Percentiles rank a stretch among this genome's conserved stretches.
phyloP scores from a whole-genome alignment of 2,888 invertebrate genomes.

The Cepaea hortensis region DNA sequence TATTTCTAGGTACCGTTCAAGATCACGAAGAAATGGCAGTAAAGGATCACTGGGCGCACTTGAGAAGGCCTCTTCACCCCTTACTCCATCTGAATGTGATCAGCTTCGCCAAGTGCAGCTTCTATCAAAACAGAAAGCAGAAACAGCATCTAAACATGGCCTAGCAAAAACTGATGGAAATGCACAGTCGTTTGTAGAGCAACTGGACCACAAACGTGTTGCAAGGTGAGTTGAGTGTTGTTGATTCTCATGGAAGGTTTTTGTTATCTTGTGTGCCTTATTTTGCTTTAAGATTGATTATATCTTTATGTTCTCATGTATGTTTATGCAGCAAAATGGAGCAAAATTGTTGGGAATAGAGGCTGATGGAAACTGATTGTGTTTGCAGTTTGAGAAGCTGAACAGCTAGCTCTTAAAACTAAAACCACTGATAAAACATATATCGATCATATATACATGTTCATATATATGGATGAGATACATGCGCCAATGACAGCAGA shows the following conservation, averaged over 20 bases:
- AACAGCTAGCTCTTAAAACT: too few relatives aligned
- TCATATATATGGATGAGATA: too few relatives aligned
- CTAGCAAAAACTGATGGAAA: not conserved
- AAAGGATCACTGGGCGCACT: not conserved
- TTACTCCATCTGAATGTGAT: slow-evolving; percentile 39
- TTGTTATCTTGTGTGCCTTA: not conserved
- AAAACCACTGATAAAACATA: too few relatives aligned
- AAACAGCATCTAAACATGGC: not conserved
- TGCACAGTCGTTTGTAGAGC: not conserved
- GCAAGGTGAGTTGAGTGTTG: not conserved
- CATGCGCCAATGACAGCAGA: too few relatives aligned
- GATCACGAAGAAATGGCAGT: slow-evolving; percentile 37
- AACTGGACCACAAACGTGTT: not conserved
- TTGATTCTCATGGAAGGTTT: not conserved
- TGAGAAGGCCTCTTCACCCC: slow-evolving; percentile 35
- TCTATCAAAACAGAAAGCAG: slow-evolving; percentile 28
- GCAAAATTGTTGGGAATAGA: too few relatives aligned
- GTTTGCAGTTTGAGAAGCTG: too few relatives aligned
- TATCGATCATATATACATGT: too few relatives aligned
- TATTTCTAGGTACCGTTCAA: slow-evolving; percentile 33
- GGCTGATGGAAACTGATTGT: too few relatives aligned
- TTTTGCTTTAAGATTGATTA: too few relatives aligned
- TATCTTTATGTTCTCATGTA: too few relatives aligned
- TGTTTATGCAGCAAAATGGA: too few relatives aligned
- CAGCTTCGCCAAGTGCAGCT: slow-evolving; percentile 42